Percentiles rank a stretch among this genome's conserved stretches.
Evolutionary conservation across 2,797 vertebrate species (phyloP).

Genomic region (Catharus ustulatus): DNA sequence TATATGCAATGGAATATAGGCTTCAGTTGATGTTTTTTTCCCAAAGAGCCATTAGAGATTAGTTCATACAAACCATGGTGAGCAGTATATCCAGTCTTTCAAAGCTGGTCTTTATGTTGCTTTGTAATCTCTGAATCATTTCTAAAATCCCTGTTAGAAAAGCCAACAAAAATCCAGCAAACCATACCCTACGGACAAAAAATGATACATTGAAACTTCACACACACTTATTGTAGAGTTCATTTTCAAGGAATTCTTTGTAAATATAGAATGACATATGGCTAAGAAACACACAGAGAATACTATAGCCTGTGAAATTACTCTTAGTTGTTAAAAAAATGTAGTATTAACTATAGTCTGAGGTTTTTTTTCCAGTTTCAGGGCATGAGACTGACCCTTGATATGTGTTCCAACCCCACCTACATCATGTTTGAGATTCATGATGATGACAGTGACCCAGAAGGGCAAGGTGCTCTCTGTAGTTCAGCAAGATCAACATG

Average conservation of each 20-base stretch:
- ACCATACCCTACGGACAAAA: background rate
- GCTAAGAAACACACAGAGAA: background rate
- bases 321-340: background rate
- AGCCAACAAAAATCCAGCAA: background rate
- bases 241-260: background rate
- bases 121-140: constrained; percentile 46
- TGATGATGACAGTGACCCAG: background rate
- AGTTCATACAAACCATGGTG: background rate
- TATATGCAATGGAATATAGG: background rate
- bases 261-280: background rate
- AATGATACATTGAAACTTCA: constrained; percentile 5
- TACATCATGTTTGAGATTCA: background rate
- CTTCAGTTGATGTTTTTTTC: background rate
- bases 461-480: background rate
- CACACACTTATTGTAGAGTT: background rate
- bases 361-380: background rate
- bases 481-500: background rate
- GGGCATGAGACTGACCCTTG: background rate
- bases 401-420: background rate
- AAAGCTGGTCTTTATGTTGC: constrained; percentile 4
- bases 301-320: background rate
- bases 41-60: constrained; percentile 19
- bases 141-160: constrained; percentile 21
- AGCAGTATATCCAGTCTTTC: background rate
- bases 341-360: background rate